phyloP scores from a whole-genome alignment of 2,888 invertebrate genomes.

The Drosophila colorata region DNA sequence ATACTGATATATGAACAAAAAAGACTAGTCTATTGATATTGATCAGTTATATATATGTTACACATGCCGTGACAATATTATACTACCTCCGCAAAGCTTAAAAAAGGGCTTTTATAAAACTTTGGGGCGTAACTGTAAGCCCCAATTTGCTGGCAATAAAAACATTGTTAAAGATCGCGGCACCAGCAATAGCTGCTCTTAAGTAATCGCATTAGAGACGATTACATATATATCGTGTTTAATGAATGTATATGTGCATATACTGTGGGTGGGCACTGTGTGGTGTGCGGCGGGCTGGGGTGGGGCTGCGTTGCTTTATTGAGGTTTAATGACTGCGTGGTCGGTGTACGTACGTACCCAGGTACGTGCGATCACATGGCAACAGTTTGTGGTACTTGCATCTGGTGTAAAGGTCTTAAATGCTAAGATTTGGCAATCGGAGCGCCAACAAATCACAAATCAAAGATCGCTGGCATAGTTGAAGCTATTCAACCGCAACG shows the following conservation, averaged over 20 bases:
- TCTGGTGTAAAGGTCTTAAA: constrained; percentile 70
- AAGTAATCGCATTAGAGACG: constrained; percentile 63
- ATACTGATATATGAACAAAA: too few species aligned
- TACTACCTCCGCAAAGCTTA: background rate
- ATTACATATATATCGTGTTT: constrained; percentile 65
- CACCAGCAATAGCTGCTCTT: constrained; percentile 37
- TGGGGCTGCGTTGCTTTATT: constrained; percentile 32
- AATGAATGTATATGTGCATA: constrained; percentile 10
- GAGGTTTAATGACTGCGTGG: constrained; percentile 52
- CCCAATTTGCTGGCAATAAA: background rate
- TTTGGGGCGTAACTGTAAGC: constrained; percentile 57
- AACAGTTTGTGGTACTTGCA: constrained; percentile 53
- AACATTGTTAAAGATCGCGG: constrained; percentile 10
- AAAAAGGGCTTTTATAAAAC: constrained; percentile 40
- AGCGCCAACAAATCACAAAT: constrained; percentile 54
- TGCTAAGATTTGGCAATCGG: constrained; percentile 76
- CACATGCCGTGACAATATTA: background rate
- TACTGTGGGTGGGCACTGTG: constrained; percentile 25
- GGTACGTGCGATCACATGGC: constrained; percentile 63
- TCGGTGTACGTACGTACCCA: constrained; percentile 9
- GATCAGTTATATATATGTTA: background rate
- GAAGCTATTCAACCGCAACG: constrained; percentile 77
- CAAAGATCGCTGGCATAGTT: constrained; percentile 71
- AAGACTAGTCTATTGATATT: too few species aligned
- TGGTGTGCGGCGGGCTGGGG: background rate